Evolutionary conservation across 2,888 invertebrate species (phyloP).

Genomic region (Drosophila affinis): DNA sequence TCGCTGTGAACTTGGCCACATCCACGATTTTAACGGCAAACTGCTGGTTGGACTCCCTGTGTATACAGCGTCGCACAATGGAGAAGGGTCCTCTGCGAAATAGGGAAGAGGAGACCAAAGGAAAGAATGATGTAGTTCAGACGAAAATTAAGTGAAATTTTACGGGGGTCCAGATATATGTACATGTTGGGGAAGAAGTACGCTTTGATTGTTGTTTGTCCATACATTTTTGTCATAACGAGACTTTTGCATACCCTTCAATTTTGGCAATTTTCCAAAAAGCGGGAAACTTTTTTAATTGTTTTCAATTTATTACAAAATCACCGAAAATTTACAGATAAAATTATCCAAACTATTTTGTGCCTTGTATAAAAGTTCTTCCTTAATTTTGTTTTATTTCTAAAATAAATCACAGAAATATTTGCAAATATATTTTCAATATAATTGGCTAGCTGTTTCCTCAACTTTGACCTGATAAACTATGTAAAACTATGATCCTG

Average conservation of each 20-base stretch:
- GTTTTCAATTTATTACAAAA: background rate
- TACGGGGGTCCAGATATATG: constrained; percentile 30
- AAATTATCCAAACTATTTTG: too few species aligned
- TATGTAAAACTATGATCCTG: constrained; percentile 22
- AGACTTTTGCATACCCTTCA: background rate
- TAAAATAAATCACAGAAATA: background rate
- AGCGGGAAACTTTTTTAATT: background rate
- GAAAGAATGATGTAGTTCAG: constrained; percentile 15
- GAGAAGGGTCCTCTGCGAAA: constrained; percentile 95
- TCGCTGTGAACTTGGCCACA: constrained; percentile 98
- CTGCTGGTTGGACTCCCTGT: constrained; percentile 96
- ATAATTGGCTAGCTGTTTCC: background rate
- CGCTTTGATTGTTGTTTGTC: background rate
- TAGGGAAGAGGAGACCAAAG: constrained; percentile 3
- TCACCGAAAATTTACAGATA: too few species aligned
- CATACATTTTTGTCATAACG: background rate
- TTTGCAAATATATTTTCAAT: background rate
- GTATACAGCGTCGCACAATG: constrained; percentile 96
- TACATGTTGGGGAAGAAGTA: background rate
- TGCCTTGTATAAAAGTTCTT: background rate
- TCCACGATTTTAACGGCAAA: constrained; percentile 99
- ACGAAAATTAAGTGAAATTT: constrained; percentile 35
- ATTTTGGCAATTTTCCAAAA: background rate
- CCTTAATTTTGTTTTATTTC: background rate
- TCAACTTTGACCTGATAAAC: background rate